A percentile compares a stretch with the other conserved stretches of the same genome.
Conservation (phyloP, 1,140 invertebrate species). For the Lasaia peninsularis region DNA sequence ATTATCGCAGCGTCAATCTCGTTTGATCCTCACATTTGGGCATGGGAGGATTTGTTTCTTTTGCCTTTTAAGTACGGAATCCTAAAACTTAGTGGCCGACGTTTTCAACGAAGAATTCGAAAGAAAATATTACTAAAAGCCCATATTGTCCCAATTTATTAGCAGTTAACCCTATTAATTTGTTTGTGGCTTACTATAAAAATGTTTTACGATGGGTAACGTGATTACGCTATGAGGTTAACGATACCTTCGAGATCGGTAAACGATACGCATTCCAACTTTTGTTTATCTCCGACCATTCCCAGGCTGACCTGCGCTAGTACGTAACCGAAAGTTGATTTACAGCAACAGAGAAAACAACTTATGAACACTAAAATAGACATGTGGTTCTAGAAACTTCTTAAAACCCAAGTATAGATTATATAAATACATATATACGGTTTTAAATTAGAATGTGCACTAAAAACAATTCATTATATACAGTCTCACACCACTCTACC, state of each 20-base stretch:
- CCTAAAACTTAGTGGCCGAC: too few species aligned
- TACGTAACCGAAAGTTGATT: conserved; percentile 6
- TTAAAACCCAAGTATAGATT: too few species aligned
- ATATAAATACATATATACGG: too few species aligned
- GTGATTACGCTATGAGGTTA: conserved; percentile 53
- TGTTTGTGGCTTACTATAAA: conserved; percentile 57
- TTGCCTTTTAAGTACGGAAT: too few species aligned
- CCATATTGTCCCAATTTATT: conserved; percentile 48
- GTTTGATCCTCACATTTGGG: too few species aligned
- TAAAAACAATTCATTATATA: too few species aligned
- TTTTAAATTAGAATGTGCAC: too few species aligned
- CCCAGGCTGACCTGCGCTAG: background rate
- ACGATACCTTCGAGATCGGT: conserved; percentile 53
- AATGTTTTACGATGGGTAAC: conserved; percentile 54
- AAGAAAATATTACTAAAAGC: conserved; percentile 16
- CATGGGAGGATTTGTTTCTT: too few species aligned
- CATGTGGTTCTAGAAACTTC: too few species aligned
- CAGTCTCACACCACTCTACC: too few species aligned
- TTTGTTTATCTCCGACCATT: conserved; percentile 22
- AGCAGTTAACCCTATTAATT: conserved; percentile 58
- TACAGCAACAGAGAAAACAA: background rate
- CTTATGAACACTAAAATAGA: background rate
- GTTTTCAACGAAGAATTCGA: too few species aligned
- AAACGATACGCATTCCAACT: conserved; percentile 23
- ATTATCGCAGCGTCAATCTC: too few species aligned